These are phyloP conservation scores for Aphelinus atriplicis DNA, from an alignment of 1,140 invertebrate species.

Conservation along the genomic window DNA sequence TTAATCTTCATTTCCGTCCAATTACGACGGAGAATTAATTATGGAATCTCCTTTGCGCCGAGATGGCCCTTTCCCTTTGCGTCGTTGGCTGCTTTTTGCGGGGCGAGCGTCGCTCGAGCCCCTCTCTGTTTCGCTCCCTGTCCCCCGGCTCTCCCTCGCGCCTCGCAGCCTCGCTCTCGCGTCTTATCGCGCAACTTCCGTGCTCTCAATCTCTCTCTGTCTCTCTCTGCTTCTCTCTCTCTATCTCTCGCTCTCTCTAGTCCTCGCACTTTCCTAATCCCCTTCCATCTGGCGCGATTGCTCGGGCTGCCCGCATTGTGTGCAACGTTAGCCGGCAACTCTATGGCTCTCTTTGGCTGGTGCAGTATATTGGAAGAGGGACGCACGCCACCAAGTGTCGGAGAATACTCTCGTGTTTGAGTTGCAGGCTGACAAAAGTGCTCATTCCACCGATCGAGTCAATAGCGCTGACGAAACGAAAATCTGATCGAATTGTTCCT, in stretches of 20 bases:
- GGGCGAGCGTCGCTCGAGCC: too few species aligned
- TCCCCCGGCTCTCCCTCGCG: not conserved
- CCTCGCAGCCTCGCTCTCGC: slow-evolving; percentile 13
- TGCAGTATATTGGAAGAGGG: not conserved
- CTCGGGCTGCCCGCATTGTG: not conserved
- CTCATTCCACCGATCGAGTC: too few species aligned
- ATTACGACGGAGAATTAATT: slow-evolving; percentile 60
- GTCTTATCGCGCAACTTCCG: not conserved
- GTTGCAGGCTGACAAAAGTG: too few species aligned
- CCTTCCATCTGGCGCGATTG: slow-evolving; percentile 2
- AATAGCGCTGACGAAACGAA: not conserved
- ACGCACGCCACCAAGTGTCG: too few species aligned
- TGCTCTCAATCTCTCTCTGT: too few species aligned
- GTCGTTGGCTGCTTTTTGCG: not conserved
- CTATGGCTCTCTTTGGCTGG: slow-evolving; percentile 9
- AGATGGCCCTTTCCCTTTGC: slow-evolving; percentile 28
- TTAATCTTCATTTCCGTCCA: slow-evolving; percentile 58
- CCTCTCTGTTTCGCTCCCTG: too few species aligned
- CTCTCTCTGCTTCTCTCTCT: slow-evolving; percentile 1
- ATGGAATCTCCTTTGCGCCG: slow-evolving; percentile 46
- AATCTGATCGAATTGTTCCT: not conserved
- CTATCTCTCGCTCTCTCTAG: not conserved
- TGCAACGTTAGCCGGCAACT: not conserved
- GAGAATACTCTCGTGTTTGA: too few species aligned
- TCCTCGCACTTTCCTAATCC: slow-evolving; percentile 1